phyloP scores from a whole-genome alignment of 2,888 invertebrate genomes.

The Drosophila robusta region DNA sequence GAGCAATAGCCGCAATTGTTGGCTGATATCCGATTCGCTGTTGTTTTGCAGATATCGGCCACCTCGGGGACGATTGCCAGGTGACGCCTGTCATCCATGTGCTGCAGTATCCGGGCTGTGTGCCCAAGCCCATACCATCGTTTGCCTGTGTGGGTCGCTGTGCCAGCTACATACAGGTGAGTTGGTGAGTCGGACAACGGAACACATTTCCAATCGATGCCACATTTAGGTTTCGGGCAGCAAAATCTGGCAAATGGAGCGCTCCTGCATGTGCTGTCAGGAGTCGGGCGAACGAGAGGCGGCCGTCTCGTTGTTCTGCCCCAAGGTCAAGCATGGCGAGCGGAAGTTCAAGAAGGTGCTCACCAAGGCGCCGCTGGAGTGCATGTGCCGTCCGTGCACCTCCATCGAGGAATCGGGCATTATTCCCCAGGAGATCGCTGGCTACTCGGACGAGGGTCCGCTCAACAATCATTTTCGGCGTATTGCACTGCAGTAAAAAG shows the following conservation, averaged over 20 bases:
- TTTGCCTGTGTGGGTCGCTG: slow-evolving; percentile 97
- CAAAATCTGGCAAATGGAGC: slow-evolving; percentile 98
- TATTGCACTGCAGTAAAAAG: slow-evolving; percentile 87
- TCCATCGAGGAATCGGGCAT: slow-evolving; percentile 94
- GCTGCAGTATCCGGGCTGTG: slow-evolving; percentile 95
- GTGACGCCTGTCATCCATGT: slow-evolving; percentile 96
- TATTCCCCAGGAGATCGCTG: slow-evolving; percentile 95
- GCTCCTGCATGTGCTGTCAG: slow-evolving; percentile 97
- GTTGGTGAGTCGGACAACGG: background rate
- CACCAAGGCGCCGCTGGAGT: slow-evolving; percentile 96
- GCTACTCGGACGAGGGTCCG: slow-evolving; percentile 93
- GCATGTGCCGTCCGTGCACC: slow-evolving; percentile 97
- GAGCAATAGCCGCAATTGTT: background rate
- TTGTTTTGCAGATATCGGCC: slow-evolving; percentile 76
- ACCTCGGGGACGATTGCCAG: slow-evolving; percentile 91
- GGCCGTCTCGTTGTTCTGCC: slow-evolving; percentile 94
- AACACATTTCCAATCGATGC: background rate
- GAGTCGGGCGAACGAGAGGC: slow-evolving; percentile 97
- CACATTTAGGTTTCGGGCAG: slow-evolving; percentile 93
- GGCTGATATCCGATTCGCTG: background rate
- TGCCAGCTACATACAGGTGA: slow-evolving; percentile 95
- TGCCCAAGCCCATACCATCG: slow-evolving; percentile 96
- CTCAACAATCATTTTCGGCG: slow-evolving; percentile 92
- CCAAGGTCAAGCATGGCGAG: slow-evolving; percentile 94
- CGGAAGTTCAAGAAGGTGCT: slow-evolving; percentile 94